phyloP scores from a whole-genome alignment of 2,113 vertebrate species.

The Arenaria interpres region DNA sequence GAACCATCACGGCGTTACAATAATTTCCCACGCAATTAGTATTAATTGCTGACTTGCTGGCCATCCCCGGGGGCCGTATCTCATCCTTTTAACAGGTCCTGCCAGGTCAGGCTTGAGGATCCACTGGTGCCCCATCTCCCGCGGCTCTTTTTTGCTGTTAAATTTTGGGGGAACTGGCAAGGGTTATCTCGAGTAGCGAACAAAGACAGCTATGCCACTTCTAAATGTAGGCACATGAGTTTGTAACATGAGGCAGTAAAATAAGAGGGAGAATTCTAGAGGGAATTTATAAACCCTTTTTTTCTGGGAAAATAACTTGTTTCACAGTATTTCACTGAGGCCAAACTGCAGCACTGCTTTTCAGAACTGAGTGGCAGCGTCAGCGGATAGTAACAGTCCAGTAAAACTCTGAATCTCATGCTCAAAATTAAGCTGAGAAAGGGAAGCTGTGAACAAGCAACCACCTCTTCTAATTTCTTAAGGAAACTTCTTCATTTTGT shows the following conservation, averaged over 20 bases:
- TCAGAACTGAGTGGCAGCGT: neutral
- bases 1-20: neutral
- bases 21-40: slow-evolving; percentile 44
- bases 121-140: neutral
- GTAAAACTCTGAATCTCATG: neutral
- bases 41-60: slow-evolving; percentile 50
- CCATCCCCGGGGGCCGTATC: neutral
- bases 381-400: neutral
- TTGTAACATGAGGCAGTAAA: neutral
- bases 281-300: neutral
- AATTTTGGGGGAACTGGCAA: neutral
- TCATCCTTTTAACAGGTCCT: neutral
- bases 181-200: fast-evolving
- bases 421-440: neutral
- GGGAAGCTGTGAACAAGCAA: neutral
- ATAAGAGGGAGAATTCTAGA: neutral
- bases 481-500: neutral
- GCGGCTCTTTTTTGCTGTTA: neutral
- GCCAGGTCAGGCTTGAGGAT: neutral
- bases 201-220: neutral
- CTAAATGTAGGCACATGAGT: neutral
- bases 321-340: neutral
- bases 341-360: neutral
- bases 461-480: neutral
- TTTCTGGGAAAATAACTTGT: neutral